Conservation (phyloP, 2,113 vertebrate genomes). For the Actinemys pallida region DNA sequence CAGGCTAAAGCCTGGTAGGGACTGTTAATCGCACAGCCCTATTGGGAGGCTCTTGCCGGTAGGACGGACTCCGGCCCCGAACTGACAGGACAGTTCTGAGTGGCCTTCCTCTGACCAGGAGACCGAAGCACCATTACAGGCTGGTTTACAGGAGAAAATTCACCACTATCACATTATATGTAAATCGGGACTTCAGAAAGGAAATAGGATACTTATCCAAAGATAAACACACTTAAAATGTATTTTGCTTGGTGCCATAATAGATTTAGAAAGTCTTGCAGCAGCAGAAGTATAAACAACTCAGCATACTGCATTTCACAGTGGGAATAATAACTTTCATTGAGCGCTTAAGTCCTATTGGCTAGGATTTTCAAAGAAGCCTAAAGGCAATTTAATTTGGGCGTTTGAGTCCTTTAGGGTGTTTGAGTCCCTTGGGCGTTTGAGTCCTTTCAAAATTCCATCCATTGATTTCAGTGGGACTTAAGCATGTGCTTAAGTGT, state of each 20-base stretch:
- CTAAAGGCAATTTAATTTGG: neutral
- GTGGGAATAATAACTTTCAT: neutral
- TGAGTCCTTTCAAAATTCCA: neutral
- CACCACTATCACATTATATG: neutral
- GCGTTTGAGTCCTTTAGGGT: neutral
- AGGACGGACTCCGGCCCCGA: no score
- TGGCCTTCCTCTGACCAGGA: no score
- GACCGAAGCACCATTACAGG: no score
- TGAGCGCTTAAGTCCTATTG: neutral
- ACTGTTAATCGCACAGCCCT: no score
- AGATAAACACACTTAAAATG: neutral
- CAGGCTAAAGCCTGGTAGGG: no score
- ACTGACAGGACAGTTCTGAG: no score
- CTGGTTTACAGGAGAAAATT: neutral
- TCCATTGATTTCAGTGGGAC: neutral
- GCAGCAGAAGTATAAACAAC: neutral
- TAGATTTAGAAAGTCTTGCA: neutral
- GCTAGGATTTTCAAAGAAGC: neutral
- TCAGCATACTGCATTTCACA: neutral
- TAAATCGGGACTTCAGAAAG: neutral
- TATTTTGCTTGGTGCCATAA: neutral
- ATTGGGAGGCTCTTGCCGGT: no score
- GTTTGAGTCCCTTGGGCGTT: neutral
- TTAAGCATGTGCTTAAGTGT: neutral
- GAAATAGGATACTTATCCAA: neutral